phyloP scores from a whole-genome alignment of 2,113 vertebrate genomes.

The Toxotes jaculatrix region DNA sequence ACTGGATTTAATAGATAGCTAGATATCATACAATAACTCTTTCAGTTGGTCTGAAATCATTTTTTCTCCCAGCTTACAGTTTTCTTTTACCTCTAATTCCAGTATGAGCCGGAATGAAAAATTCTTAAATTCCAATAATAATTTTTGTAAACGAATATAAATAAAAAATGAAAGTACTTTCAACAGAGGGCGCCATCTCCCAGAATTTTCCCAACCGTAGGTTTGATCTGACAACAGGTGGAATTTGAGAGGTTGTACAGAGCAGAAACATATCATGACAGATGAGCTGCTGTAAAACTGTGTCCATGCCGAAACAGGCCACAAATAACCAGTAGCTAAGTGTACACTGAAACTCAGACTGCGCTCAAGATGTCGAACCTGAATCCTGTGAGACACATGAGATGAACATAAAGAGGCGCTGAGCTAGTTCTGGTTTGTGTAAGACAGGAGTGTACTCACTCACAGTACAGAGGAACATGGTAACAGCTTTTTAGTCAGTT shows the following conservation, averaged over 20 bases:
- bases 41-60: neutral
- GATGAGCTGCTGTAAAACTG: conserved; percentile 68
- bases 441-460: conserved; percentile 29
- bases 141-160: neutral
- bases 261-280: conserved; percentile 69
- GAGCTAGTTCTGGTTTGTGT: conserved; percentile 60
- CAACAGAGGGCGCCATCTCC: conserved; percentile 65
- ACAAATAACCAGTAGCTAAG: conserved; percentile 76
- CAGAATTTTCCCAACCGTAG: conserved; percentile 20
- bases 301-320: conserved; percentile 62
- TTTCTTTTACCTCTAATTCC: neutral
- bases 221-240: conserved; percentile 67
- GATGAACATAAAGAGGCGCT: conserved; percentile 54
- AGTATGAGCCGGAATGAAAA: neutral
- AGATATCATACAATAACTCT: neutral
- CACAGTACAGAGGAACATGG: conserved; percentile 34
- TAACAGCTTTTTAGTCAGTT: conserved; percentile 40
- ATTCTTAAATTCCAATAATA: neutral
- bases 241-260: conserved; percentile 64
- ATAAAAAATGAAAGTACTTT: conserved; percentile 9
- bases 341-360: conserved; percentile 63
- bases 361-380: conserved; percentile 58
- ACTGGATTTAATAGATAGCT: neutral
- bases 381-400: conserved; percentile 64
- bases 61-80: neutral